Evolutionary conservation across 2,888 invertebrate species (phyloP), one percentile per base, ranked within the genome.

Genomic region (Mechanitis mazaeus): DNA sequence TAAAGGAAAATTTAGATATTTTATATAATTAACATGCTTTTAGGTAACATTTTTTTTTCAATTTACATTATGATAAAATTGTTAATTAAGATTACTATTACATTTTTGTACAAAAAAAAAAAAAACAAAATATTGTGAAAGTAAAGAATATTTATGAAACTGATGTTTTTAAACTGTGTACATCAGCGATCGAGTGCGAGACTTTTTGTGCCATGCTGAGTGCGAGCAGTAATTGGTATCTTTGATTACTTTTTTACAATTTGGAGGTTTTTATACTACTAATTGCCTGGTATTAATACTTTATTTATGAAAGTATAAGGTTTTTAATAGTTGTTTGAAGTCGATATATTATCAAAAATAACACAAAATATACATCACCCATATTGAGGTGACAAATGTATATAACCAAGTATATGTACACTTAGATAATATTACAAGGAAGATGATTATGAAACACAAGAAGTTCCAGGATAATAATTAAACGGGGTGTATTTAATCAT

Each of bases 401-500:
- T 47, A 47, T 47, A n/a, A 47, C 20, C 20, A 28, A n/a, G n/a
- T 50, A 42, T 9, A 9, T 2, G 31, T 50, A 31, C 31, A 50
- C 9, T 50, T 35, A 12, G 38, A 45, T 28, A 59, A 31, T 20
- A 42, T 59, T 54, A 45, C 45, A 45, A 31, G 56, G 28, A 45
- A 46, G 31, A n/a, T 28, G 46, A 56, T 45, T 11, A 33, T 46
- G 59, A 31, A 38, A 45, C 46, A 59, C 33, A 46, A 55, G 20
- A 42, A 20, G 33, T 33, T 58, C 38, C 12, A 12, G 11, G 55
- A 55, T 54, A 56, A 79, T 84, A 82, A 85, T 84, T 82, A 83
- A 82, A 81, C 78, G 77, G 75, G 78, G 73, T 72, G 74, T 72
- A 74, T 76, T 72, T 78, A 80, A 81, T 79, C 80, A 79, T 70